Conservation (phyloP, 2,113 vertebrate species). For the Pomatorhinus ruficollis region DNA sequence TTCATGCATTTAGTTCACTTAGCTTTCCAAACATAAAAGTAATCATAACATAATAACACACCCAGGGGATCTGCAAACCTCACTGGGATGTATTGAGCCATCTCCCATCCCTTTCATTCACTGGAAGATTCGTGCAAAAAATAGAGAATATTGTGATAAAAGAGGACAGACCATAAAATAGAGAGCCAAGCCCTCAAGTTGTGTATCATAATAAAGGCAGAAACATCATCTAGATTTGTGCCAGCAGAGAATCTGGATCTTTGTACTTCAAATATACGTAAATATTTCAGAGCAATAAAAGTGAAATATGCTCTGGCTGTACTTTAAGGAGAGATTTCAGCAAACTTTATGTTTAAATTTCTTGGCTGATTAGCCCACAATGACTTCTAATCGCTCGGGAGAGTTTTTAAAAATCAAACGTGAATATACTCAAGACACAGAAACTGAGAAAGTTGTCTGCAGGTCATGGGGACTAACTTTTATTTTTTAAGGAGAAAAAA, state of each 20-base stretch:
- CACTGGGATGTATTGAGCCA: not conserved
- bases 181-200: not conserved
- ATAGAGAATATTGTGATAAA: not conserved
- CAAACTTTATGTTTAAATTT: slow-evolving; percentile 63
- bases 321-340: slow-evolving; percentile 16
- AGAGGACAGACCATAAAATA: slow-evolving; percentile 11
- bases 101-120: not conserved
- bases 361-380: slow-evolving; percentile 58
- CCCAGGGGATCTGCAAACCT: not conserved
- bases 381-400: slow-evolving; percentile 44
- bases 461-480: not conserved
- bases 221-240: not conserved
- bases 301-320: slow-evolving; percentile 41
- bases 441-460: not conserved
- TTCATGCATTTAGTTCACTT: not conserved
- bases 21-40: slow-evolving; percentile 25
- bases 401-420: slow-evolving; percentile 29
- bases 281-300: slow-evolving; percentile 36
- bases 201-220: not conserved
- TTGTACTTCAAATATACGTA: not conserved
- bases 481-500: not conserved
- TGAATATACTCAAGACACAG: not conserved
- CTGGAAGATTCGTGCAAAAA: not conserved
- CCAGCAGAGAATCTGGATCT: not conserved
- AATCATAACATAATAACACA: not conserved